phyloP scores from a whole-genome alignment of 2,797 vertebrate species.

The Tarsius wallacei region DNA sequence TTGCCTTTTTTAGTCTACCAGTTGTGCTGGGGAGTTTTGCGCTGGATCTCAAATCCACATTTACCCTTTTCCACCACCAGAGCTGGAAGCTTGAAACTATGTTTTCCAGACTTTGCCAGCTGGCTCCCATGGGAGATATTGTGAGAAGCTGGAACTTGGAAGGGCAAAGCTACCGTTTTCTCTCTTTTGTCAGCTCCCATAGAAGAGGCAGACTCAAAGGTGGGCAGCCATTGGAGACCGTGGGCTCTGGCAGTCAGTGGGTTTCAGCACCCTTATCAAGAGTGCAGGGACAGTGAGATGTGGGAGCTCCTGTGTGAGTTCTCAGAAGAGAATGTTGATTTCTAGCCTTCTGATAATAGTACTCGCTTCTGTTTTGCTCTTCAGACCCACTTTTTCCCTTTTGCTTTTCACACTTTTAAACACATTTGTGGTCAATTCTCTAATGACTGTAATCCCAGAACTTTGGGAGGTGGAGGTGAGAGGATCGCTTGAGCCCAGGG shows the following conservation, averaged over 20 bases:
- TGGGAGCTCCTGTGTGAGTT: neutral
- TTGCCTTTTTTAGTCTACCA: neutral
- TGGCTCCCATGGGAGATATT: neutral
- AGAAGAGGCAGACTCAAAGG: too few species aligned
- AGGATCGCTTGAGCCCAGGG: too few species aligned
- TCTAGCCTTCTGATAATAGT: neutral
- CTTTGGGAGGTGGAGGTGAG: too few species aligned
- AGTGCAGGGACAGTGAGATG: neutral
- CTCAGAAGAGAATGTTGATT: neutral
- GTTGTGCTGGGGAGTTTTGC: neutral
- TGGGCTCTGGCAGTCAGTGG: neutral
- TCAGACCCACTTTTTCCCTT: neutral
- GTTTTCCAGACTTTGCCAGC: neutral
- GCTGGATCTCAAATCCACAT: neutral
- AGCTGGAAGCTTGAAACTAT: neutral
- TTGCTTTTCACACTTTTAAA: neutral
- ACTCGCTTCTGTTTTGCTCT: neutral
- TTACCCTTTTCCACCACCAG: neutral
- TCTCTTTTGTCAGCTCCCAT: neutral
- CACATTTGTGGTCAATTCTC: neutral
- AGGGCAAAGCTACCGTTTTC: neutral
- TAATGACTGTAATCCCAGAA: neutral
- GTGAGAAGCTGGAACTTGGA: neutral
- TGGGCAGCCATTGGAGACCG: neutral
- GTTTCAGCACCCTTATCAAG: neutral